Conservation (phyloP, 1,140 invertebrate genomes). For the Trichomalopsis sarcophagae region DNA sequence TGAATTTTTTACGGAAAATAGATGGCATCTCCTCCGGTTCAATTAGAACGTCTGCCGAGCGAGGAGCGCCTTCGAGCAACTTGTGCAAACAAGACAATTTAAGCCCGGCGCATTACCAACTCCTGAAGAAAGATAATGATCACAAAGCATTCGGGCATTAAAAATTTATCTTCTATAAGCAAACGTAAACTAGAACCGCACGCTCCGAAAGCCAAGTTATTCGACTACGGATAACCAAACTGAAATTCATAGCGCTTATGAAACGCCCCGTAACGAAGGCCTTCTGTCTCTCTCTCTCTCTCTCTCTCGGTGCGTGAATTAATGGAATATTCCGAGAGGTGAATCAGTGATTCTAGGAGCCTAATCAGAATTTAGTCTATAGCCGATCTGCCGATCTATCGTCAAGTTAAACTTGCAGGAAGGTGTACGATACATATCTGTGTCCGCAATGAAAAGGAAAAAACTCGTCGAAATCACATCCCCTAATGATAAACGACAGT, state of each 20-base stretch:
- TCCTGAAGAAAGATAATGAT: conserved; percentile 26
- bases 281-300: background rate
- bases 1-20: no score
- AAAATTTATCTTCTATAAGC: conserved; percentile 30
- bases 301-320: background rate
- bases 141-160: background rate
- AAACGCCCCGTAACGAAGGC: background rate
- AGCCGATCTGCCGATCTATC: no score
- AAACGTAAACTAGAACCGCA: background rate
- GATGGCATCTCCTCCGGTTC: background rate
- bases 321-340: background rate
- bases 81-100: conserved; percentile 34
- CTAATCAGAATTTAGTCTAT: background rate
- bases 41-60: background rate
- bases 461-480: no score
- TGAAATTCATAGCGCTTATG: background rate
- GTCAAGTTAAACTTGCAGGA: no score
- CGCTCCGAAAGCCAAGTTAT: background rate
- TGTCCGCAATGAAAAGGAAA: no score
- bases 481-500: no score
- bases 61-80: background rate
- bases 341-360: background rate
- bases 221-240: background rate
- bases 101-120: conserved; percentile 8
- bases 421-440: no score